Evolutionary conservation across 2,797 vertebrate species (phyloP).

Genomic region (Tragelaphus eurycerus): DNA sequence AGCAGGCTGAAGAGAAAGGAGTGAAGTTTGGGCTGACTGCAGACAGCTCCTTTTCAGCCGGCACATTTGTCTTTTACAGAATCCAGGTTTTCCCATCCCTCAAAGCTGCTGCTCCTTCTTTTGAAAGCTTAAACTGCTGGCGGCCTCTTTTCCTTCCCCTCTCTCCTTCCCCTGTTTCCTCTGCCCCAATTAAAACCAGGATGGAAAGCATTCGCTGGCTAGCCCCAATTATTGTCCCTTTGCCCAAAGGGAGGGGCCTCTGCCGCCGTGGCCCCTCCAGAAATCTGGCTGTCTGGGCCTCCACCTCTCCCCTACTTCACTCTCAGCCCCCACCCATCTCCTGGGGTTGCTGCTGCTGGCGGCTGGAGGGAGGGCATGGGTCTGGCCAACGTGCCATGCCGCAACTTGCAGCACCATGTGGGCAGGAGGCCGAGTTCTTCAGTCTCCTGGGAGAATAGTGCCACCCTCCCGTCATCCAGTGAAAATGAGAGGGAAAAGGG

Average conservation of each 20-base stretch:
- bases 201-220: slow-evolving; percentile 45
- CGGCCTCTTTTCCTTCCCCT: not conserved
- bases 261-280: not conserved
- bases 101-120: not conserved
- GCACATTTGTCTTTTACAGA: not conserved
- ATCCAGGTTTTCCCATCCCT: not conserved
- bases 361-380: not conserved
- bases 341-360: not conserved
- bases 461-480: not conserved
- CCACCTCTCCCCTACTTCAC: slow-evolving; percentile 45
- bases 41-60: not conserved
- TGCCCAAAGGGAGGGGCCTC: slow-evolving; percentile 33
- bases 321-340: not conserved
- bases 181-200: slow-evolving; percentile 46
- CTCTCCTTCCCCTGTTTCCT: slow-evolving; percentile 24
- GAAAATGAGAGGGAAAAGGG: not conserved
- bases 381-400: not conserved
- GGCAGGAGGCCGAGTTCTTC: not conserved
- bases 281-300: not conserved
- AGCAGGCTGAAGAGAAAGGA: not conserved
- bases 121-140: not conserved
- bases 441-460: not conserved
- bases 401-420: not conserved
- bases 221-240: slow-evolving; percentile 15
- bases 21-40: not conserved